Evolutionary conservation across 2,888 invertebrate species (phyloP), one percentile per base, ranked within the genome.

Genomic region (Drosophila mercatorum): DNA sequence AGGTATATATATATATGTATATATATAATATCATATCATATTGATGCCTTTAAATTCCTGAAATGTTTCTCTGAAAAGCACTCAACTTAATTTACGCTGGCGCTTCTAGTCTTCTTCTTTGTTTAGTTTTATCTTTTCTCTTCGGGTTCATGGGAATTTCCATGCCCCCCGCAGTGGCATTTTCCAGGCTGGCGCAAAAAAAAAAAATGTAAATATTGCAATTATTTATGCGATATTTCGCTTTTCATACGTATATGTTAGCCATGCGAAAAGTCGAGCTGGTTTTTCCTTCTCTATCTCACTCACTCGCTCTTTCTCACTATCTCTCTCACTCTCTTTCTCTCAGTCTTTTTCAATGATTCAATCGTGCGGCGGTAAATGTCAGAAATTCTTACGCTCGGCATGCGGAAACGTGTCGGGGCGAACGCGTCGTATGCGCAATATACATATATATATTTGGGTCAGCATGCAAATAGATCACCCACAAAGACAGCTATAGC

Each of bases 391-490:
- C 75, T 72, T 78, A 59, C 66, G 34, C 67, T 68, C 67, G 78
- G 75, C 72, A 78, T 72, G 75, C 78, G 78, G 78, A 78, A 78
- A 72, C 77, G 41, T 62, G 71, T 66, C 46, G 56, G 49, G 57
- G 65, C 51, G 43, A 72, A 75, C 71, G 75, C 72, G 59, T 72
- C 75, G 78, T 72, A 78, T 78, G 59, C 75, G 68, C 68, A 72
- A 72, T 78, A 49, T 69, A 46, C 31, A 70, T 77, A 26, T 47
- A 73, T 78, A 53, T 62, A 77, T 78, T 78, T 78, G 69, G 78
- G 78, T 78, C 78, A 78, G 64, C 78, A 72, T 78, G 72, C 78
- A 79, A 80, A 77, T 74, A 75, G 67, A 75, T 80, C 75, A 77
- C 71, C 70, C 68, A 78, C 72, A 65, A 73, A 64, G 63, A 47